phyloP scores from a whole-genome alignment of 2,888 invertebrate genomes.

The Thalpophila matura region DNA sequence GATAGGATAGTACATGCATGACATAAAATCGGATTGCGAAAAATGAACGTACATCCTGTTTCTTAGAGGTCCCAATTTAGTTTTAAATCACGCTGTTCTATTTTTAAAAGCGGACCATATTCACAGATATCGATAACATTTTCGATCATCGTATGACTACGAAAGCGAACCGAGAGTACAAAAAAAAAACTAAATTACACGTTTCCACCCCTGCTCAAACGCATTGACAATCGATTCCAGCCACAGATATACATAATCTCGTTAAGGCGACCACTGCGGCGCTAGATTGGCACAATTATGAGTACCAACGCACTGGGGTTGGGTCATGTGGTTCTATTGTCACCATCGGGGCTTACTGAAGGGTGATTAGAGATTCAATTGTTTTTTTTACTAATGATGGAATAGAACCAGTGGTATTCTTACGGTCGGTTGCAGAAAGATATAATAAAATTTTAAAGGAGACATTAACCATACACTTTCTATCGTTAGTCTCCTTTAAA shows the following conservation, averaged over 20 bases:
- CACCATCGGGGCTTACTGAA: constrained; percentile 7
- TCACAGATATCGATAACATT: neutral
- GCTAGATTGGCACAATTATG: constrained; percentile 83
- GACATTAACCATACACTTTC: no score
- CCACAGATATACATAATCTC: constrained; percentile 60
- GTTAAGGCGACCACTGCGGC: constrained; percentile 71
- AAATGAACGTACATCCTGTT: no score
- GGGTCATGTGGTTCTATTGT: constrained; percentile 37
- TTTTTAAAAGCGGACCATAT: no score
- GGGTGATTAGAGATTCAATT: constrained; percentile 24
- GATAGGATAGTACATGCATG: no score
- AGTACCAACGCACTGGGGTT: constrained; percentile 28
- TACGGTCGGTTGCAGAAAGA: no score
- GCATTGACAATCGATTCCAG: constrained; percentile 40
- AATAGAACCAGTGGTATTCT: no score
- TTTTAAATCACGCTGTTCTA: no score
- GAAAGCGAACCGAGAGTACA: neutral
- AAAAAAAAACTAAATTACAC: constrained; percentile 23
- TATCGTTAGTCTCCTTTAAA: no score
- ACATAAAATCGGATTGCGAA: no score
- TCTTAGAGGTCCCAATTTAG: no score
- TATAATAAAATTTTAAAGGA: no score
- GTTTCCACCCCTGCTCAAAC: constrained; percentile 29
- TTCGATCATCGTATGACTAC: neutral
- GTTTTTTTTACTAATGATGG: constrained; percentile 18